These are phyloP conservation scores for Tautogolabrus adspersus DNA, from an alignment of 2,113 vertebrate species.

Conservation along the genomic window DNA sequence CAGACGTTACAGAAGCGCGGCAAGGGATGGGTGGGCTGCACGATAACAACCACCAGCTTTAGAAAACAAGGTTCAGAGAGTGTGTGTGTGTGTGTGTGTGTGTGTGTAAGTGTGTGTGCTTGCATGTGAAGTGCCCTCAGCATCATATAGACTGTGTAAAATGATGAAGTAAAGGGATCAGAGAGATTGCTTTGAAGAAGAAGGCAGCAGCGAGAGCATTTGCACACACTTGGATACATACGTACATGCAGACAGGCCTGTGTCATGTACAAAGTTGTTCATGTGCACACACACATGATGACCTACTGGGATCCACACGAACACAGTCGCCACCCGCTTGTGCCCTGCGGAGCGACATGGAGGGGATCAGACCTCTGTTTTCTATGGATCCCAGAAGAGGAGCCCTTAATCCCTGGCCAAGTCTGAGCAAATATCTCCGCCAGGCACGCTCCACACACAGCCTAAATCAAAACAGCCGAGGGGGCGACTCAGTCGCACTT, in stretches of 20 bases:
- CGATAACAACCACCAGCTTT: slow-evolving; percentile 35
- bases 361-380: slow-evolving; percentile 74
- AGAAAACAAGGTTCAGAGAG: slow-evolving; percentile 23
- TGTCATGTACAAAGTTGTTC: not conserved
- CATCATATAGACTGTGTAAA: slow-evolving; percentile 49
- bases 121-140: slow-evolving; percentile 33
- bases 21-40: slow-evolving; percentile 42
- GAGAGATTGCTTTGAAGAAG: slow-evolving; percentile 67
- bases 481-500: slow-evolving; percentile 41
- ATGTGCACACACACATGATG: not conserved
- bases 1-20: slow-evolving; percentile 5
- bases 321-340: slow-evolving; percentile 33
- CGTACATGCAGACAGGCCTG: slow-evolving; percentile 19
- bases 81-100: slow-evolving; percentile 15
- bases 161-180: slow-evolving; percentile 64
- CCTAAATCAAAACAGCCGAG: slow-evolving; percentile 63
- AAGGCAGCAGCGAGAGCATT: slow-evolving; percentile 7
- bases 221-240: not conserved
- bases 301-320: slow-evolving; percentile 30
- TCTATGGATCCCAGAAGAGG: slow-evolving; percentile 69
- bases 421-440: slow-evolving; percentile 76
- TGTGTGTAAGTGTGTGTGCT: slow-evolving; percentile 11
- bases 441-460: slow-evolving; percentile 64
- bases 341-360: slow-evolving; percentile 46
- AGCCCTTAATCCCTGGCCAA: slow-evolving; percentile 77